Evolutionary conservation across 2,797 vertebrate species (phyloP).

Genomic region (Melanotaenia pygmaea): DNA sequence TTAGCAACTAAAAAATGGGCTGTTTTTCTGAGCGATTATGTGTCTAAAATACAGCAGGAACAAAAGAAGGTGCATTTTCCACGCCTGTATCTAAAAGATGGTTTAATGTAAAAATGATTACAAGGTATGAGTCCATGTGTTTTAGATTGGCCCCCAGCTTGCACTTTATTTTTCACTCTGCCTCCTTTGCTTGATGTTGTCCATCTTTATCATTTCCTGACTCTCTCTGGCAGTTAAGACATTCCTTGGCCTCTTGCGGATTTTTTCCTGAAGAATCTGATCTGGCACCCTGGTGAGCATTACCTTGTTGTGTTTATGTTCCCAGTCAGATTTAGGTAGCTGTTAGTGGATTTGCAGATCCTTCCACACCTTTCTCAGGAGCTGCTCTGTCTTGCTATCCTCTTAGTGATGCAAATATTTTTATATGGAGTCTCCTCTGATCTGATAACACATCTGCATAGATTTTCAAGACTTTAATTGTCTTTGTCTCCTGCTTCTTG

Average conservation of each 20-base stretch:
- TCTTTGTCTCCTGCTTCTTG: not conserved
- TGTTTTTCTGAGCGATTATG: not conserved
- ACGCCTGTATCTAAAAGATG: not conserved
- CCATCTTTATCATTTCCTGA: slow-evolving; percentile 5
- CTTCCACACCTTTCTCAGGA: slow-evolving; percentile 8
- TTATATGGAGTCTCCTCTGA: not conserved
- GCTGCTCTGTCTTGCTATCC: not conserved
- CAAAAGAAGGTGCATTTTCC: not conserved
- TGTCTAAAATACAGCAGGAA: not conserved
- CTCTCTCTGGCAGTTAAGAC: slow-evolving; percentile 1
- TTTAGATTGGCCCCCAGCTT: slow-evolving; percentile 17
- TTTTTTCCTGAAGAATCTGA: slow-evolving; percentile 60
- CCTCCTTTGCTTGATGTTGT: not conserved
- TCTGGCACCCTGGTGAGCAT: slow-evolving; percentile 51
- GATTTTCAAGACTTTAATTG: slow-evolving; percentile 13
- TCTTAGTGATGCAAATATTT: slow-evolving; percentile 6
- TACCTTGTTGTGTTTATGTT: slow-evolving; percentile 55
- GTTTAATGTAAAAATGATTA: not conserved
- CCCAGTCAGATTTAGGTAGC: slow-evolving; percentile 39
- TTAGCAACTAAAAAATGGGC: not conserved
- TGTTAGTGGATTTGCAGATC: slow-evolving; percentile 33
- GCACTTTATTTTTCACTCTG: slow-evolving; percentile 3
- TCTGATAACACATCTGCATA: slow-evolving; percentile 9
- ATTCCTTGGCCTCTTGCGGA: slow-evolving; percentile 27
- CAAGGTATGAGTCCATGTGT: slow-evolving; percentile 6